Conservation (phyloP, 2,113 vertebrate genomes). For the Megalops atlanticus region DNA sequence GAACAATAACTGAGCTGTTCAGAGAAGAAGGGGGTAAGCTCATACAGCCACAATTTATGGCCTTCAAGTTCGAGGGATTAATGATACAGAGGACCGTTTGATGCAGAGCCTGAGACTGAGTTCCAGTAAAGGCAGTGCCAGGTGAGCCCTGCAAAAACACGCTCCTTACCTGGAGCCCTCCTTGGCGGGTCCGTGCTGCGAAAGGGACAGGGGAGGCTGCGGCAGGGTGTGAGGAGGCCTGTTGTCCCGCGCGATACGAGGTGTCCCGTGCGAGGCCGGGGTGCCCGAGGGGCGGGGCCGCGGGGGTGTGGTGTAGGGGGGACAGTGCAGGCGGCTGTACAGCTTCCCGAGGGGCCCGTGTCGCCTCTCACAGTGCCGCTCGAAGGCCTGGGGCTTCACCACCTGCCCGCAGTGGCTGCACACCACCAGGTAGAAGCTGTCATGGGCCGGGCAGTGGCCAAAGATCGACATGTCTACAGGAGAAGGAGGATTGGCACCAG, state of each 20-base stretch:
- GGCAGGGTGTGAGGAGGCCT: slow-evolving; percentile 63
- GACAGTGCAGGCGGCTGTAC: slow-evolving; percentile 71
- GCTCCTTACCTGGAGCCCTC: slow-evolving; percentile 79
- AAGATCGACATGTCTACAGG: slow-evolving; percentile 92
- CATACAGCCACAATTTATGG: too few relatives aligned
- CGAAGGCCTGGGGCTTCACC: slow-evolving; percentile 93
- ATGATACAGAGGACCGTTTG: too few relatives aligned
- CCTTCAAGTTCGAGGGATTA: too few relatives aligned
- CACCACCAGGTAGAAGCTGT: slow-evolving; percentile 93
- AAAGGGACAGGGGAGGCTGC: slow-evolving; percentile 66
- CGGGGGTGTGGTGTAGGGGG: slow-evolving; percentile 70
- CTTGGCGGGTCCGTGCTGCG: slow-evolving; percentile 75
- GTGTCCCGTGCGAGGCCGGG: slow-evolving; percentile 65
- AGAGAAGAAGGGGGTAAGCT: too few relatives aligned
- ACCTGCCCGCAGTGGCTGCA: slow-evolving; percentile 93
- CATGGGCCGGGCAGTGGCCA: slow-evolving; percentile 88
- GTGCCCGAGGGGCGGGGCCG: slow-evolving; percentile 73
- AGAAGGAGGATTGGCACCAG: not conserved
- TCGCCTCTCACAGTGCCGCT: slow-evolving; percentile 90
- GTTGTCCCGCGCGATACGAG: slow-evolving; percentile 58
- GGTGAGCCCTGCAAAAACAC: not conserved
- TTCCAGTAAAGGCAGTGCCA: too few relatives aligned
- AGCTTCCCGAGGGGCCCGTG: slow-evolving; percentile 86
- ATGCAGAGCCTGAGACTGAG: too few relatives aligned
- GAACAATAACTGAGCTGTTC: too few relatives aligned